These are phyloP conservation scores for Kryptolebias ocellatus DNA, from an alignment of 2,797 vertebrate genomes.

Conservation along the genomic window DNA sequence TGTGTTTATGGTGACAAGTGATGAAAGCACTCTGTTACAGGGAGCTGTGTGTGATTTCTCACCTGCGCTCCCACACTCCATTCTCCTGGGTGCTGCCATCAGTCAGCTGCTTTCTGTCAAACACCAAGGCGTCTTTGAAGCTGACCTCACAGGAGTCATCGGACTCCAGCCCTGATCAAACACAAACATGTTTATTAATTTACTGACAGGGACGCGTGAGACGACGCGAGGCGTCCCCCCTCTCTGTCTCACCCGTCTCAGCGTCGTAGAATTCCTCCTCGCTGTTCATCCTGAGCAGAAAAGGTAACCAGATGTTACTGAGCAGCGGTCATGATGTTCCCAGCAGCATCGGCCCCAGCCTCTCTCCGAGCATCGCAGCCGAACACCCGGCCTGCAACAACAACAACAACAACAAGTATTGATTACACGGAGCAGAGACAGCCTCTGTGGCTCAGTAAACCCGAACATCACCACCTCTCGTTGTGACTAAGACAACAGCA, in stretches of 20 bases:
- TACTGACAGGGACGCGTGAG: neutral
- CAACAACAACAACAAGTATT: constrained; percentile 16
- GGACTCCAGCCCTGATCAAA: constrained; percentile 89
- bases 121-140: constrained; percentile 86
- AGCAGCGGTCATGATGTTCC: constrained; percentile 67
- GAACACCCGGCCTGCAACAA: constrained; percentile 57
- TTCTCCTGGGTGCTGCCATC: constrained; percentile 85
- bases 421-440: constrained; percentile 27
- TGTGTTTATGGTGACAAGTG: too few relatives aligned
- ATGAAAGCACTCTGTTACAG: too few relatives aligned
- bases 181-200: neutral
- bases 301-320: constrained; percentile 62
- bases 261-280: constrained; percentile 98
- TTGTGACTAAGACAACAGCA: neutral
- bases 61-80: constrained; percentile 90
- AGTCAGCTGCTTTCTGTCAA: constrained; percentile 75
- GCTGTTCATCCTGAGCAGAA: constrained; percentile 88
- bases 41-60: constrained; percentile 10
- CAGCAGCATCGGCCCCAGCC: constrained; percentile 48
- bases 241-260: constrained; percentile 86
- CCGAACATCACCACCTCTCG: neutral
- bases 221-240: rapidly evolving
- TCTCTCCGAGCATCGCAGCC: constrained; percentile 59
- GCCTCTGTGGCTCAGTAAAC: neutral
- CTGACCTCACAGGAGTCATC: constrained; percentile 93